Evolutionary conservation across 92 coral and sea anemone species (phyloP).

Genomic region (Micromussa lordhowensis): DNA sequence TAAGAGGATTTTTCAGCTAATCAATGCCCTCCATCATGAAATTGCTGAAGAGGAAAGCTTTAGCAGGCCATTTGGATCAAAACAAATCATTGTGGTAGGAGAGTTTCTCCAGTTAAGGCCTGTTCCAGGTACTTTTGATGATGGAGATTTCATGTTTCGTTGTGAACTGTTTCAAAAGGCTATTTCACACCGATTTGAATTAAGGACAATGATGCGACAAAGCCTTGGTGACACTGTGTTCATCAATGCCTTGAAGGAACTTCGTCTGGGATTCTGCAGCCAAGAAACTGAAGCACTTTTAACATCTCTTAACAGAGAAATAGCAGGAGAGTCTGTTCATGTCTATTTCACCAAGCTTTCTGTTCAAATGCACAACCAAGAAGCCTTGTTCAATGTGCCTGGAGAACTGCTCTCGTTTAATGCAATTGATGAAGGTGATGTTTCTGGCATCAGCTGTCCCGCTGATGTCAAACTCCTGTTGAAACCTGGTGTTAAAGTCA

Average conservation of each 20-base stretch:
- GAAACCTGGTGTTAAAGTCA: constrained; percentile 36
- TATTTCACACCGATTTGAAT: constrained; percentile 31
- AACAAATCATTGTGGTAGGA: constrained; percentile 26
- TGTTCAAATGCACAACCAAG: constrained; percentile 26
- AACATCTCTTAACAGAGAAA: not conserved
- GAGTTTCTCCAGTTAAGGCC: constrained; percentile 47
- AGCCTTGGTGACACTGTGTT: not conserved
- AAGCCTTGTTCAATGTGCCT: constrained; percentile 17
- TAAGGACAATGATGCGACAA: constrained; percentile 23
- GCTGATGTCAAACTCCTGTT: constrained; percentile 12
- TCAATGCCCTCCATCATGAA: constrained; percentile 32
- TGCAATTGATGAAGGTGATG: constrained; percentile 18
- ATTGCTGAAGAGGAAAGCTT: no score
- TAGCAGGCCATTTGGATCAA: constrained; percentile 17
- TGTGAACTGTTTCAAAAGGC: not conserved
- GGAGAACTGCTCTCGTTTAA: constrained; percentile 13
- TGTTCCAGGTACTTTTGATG: constrained; percentile 32
- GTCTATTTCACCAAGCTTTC: constrained; percentile 28
- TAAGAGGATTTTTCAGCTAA: constrained; percentile 25
- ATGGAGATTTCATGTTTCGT: constrained; percentile 21
- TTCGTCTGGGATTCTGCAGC: constrained; percentile 22
- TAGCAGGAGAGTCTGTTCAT: constrained; percentile 18
- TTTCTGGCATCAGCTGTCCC: constrained; percentile 29
- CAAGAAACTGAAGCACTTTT: constrained; percentile 16
- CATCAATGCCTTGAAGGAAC: constrained; percentile 25